Evolutionary conservation across 2,797 vertebrate species (phyloP).

Genomic region (Lagorchestes hirsutus): DNA sequence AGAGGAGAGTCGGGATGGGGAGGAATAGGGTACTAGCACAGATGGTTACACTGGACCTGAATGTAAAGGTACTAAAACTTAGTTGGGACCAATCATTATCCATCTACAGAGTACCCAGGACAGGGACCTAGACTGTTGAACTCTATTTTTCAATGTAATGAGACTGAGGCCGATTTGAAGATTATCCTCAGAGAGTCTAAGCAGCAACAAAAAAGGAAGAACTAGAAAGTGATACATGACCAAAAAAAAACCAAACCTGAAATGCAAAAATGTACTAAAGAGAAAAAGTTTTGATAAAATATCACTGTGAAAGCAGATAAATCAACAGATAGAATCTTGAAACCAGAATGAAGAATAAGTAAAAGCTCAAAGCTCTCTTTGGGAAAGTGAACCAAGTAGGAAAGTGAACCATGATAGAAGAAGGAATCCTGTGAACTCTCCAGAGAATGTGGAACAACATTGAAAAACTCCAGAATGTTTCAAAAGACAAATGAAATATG

Average conservation of each 20-base stretch:
- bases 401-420: neutral
- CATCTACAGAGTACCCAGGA: neutral
- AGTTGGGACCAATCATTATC: neutral
- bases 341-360: neutral
- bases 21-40: neutral
- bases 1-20: neutral
- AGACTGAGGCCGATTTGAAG: neutral
- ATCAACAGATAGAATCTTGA: neutral
- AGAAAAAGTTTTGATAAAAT: neutral
- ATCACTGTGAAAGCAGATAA: neutral
- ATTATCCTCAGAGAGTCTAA: neutral
- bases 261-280: neutral
- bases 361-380: neutral
- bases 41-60: neutral
- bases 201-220: too few species aligned
- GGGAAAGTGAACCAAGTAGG: neutral
- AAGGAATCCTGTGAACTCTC: neutral
- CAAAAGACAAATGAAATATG: neutral
- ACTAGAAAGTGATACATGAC: too few species aligned
- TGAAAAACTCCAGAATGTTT: neutral
- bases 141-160: neutral
- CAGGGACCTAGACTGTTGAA: neutral
- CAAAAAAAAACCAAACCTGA: too few species aligned
- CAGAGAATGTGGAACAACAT: neutral
- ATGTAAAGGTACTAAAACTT: neutral